These are phyloP conservation scores for Nannoperca australis DNA, from an alignment of 2,797 vertebrate genomes.

Conservation along the genomic window DNA sequence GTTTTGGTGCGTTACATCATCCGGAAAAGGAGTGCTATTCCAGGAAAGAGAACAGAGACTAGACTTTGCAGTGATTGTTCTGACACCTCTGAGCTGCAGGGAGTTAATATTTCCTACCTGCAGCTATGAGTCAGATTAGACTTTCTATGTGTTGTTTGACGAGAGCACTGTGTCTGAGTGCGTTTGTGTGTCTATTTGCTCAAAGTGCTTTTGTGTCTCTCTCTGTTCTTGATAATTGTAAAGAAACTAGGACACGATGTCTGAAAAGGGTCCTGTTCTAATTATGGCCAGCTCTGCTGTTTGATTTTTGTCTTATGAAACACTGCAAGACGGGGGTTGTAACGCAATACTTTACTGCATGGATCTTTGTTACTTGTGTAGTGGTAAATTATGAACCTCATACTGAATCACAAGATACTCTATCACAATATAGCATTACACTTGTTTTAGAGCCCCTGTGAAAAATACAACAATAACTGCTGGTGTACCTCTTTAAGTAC, in stretches of 20 bases:
- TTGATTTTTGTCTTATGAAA: neutral
- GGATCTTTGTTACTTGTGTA: neutral
- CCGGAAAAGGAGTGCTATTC: conserved; percentile 54
- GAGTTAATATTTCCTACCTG: conserved; percentile 77
- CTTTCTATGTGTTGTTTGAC: conserved; percentile 46
- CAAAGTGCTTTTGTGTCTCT: conserved; percentile 23
- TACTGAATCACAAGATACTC: neutral
- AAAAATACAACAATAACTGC: neutral
- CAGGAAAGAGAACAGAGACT: conserved; percentile 56
- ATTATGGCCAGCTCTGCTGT: conserved; percentile 63
- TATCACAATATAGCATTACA: neutral
- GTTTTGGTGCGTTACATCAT: conserved; percentile 70
- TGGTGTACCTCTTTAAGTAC: neutral
- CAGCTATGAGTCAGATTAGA: conserved; percentile 74
- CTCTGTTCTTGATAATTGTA: conserved; percentile 59
- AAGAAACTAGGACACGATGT: conserved; percentile 78
- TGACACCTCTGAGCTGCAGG: conserved; percentile 74
- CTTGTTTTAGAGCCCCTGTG: neutral
- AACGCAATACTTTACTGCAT: neutral
- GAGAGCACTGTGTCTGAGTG: conserved; percentile 28
- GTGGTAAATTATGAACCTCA: neutral
- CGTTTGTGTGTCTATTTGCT: conserved; percentile 44
- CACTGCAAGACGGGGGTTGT: neutral
- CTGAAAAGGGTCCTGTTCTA: conserved; percentile 78
- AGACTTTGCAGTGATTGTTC: conserved; percentile 66